These are phyloP conservation scores for Porites australiensis DNA, from an alignment of 64 coral and sea anemone genomes.

Conservation along the genomic window DNA sequence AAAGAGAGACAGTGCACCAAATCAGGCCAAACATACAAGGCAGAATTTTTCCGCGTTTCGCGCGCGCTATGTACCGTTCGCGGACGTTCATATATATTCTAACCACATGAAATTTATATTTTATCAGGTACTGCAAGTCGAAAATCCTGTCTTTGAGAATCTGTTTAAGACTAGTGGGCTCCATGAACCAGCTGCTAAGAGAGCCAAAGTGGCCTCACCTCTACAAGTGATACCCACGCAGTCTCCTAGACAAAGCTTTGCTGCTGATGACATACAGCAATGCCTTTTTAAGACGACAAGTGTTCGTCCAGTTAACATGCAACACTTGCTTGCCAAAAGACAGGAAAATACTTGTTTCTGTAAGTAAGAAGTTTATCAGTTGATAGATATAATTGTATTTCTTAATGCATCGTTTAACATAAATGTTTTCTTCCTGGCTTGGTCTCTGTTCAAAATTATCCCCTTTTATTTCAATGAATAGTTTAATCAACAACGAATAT, in stretches of 20 bases:
- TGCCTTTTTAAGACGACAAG: conserved; percentile 2
- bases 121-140: background rate
- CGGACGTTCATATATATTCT: background rate
- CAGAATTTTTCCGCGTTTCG: too few relatives aligned
- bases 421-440: background rate
- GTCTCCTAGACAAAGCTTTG: background rate
- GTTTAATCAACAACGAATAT: background rate
- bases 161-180: background rate
- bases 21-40: too few relatives aligned
- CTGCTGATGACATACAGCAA: conserved; percentile 1
- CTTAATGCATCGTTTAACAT: background rate
- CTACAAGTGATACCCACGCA: background rate
- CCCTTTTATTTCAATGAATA: background rate
- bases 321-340: background rate
- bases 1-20: too few relatives aligned
- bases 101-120: background rate
- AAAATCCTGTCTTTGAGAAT: background rate
- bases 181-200: background rate
- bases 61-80: too few relatives aligned
- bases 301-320: conserved; percentile 11
- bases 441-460: background rate
- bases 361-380: background rate
- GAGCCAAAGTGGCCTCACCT: background rate
- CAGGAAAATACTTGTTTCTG: conserved; percentile 29
- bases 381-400: too few relatives aligned